phyloP scores from a whole-genome alignment of 2,888 invertebrate species.

The Margaritifera margaritifera region DNA sequence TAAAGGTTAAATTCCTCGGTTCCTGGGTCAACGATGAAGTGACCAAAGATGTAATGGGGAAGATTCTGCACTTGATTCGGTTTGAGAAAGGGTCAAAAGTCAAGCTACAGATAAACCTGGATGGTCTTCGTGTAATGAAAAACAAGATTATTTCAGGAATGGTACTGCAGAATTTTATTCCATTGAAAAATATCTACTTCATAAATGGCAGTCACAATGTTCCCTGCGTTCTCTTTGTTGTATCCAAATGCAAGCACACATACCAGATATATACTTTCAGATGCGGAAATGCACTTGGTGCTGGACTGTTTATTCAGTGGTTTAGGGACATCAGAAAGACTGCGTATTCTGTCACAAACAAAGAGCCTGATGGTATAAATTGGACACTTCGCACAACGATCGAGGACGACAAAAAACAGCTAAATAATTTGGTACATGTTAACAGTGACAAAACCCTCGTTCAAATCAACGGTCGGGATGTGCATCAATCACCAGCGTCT shows the following conservation, averaged over 20 bases:
- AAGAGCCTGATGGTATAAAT: conserved; percentile 49
- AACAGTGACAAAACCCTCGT: conserved; percentile 21
- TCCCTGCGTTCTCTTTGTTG: conserved; percentile 46
- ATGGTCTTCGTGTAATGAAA: conserved; percentile 43
- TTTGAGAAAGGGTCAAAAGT: conserved; percentile 50
- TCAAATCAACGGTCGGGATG: conserved; percentile 4
- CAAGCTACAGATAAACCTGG: conserved; percentile 41
- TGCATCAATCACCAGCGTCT: conserved; percentile 2
- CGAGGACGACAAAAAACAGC: conserved; percentile 37
- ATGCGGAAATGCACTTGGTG: conserved; percentile 42
- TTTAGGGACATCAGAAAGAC: conserved; percentile 29
- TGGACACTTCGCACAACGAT: conserved; percentile 52
- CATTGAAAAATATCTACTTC: conserved; percentile 42
- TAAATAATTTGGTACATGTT: conserved; percentile 36
- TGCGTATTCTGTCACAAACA: conserved; percentile 14
- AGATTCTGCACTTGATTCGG: conserved; percentile 38
- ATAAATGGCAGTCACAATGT: conserved; percentile 48
- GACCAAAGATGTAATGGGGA: too few relatives aligned
- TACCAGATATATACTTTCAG: conserved; percentile 50
- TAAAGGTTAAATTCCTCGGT: conserved; percentile 47
- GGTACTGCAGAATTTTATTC: conserved; percentile 36
- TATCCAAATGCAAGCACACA: conserved; percentile 32
- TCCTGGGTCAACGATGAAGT: conserved; percentile 52
- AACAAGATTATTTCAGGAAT: conserved; percentile 40
- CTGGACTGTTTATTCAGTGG: conserved; percentile 38